Base-by-base conservation (phyloP, 2,113 vertebrate genomes). In the Helogale parvula region DNA sequence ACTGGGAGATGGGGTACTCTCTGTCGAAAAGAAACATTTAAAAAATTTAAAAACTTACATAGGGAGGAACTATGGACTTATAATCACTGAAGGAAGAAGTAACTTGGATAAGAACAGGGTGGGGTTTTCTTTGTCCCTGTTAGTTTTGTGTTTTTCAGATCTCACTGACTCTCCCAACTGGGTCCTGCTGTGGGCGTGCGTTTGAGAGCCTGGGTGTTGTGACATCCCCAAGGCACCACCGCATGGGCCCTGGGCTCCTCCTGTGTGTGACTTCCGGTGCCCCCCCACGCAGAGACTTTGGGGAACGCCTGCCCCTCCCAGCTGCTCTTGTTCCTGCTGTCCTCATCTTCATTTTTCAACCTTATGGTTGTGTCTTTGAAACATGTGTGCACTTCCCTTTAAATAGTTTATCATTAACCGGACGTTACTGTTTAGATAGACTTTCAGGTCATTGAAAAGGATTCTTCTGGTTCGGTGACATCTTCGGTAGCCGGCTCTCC, bases 251-350 rank as follows among this genome's bases (percentile, higher is more conserved):
- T 5, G 5, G 50, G 4, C 11, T 66, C 52, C 50, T 71, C 11
- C 54, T 12, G 3, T 13, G 4, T 8, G 16, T 17, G 50, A 9
- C 7, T 13, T 25, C 33, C 6, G 0, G 21, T 38, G 35, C 21
- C 12, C 4, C 35, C 21, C 21, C 10, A 2, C 10, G 69, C 35
- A 12, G 35, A 72, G 69, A 25, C 35, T 38, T 23, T 38, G 31
- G n/a, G 35, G 54, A 12, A 60, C 2, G 3, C 69, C 57, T 57
- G 45, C 12, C 35, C 83, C 31, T 81, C 68, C 15, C 25, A 14
- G 29, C 12, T 57, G 63, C 82, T 14, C n/a, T n/a, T 6, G 3
- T 38, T 79, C 13, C 0, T 7, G 38, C 35, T 84, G n/a, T 66
- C 52, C 35, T 27, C 29, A 23, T 29, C 45, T 65, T 45, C 35